Base-by-base conservation (phyloP, 2,113 vertebrate species). In the Callionymus lyra region DNA sequence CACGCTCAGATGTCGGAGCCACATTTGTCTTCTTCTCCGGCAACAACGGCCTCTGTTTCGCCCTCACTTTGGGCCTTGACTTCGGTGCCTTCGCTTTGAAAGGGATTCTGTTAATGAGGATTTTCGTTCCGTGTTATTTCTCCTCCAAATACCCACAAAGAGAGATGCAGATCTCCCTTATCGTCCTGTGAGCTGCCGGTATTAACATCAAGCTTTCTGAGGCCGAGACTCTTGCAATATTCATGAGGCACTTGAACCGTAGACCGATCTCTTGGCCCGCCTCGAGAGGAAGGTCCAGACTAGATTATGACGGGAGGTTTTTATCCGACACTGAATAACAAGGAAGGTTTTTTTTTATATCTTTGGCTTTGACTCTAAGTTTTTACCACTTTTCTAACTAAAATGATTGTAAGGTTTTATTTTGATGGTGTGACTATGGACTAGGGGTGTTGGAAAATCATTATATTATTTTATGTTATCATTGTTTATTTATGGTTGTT, bases 161-260 rank as follows among this genome's bases (percentile, higher is more conserved):
- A 36, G 27, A 11, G 31, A 35, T 27, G 27, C 13, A n/a, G 16
- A 34, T 12, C 16, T 37, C 16, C 32, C 31, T 44, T 6, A 27
- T 27, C 21, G 1, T 65, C 39, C 17, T 38, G 16, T 40, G 41
- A 18, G 32, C 21, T 10, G 37, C 12, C 12, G 36, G 44, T 47
- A 55, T 58, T 53, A 56, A 64, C 65, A 51, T 14, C 34, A 4
- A 2, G 11, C 47, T 50, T 61, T 49, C 57, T 56, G 45, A 50
- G 35, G 45, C 46, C 41, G 47, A 41, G 51, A 43, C 44, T 71
- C 47, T 40, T 19, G 14, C 63, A 79, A 74, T 85, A 82, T 80
- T 77, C 66, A 80, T 76, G 63, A 74, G 57, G 43, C 47, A 31
- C 55, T 63, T 79, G 65, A 80, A 68, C 70, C 58, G 36, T 14